These are phyloP conservation scores for Leptodactylus fallax DNA, from an alignment of 2,797 vertebrate genomes.

Conservation along the genomic window DNA sequence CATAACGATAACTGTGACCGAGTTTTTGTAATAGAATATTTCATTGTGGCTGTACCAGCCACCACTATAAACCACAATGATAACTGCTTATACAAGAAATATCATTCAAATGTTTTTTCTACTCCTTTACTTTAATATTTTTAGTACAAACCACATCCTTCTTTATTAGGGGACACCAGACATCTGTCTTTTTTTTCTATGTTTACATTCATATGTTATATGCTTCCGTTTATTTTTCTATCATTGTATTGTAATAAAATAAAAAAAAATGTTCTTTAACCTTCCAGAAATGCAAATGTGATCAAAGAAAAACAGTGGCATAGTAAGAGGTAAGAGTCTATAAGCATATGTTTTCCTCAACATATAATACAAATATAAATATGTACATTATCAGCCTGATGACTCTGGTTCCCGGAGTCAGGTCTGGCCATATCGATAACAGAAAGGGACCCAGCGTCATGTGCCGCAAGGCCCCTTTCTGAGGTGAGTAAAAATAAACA, in stretches of 20 bases:
- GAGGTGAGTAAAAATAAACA: too few species aligned
- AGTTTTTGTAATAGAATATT: constrained; percentile 8
- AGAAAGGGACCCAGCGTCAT: too few species aligned
- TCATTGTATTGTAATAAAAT: background rate
- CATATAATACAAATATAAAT: too few species aligned
- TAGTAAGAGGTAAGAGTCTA: too few species aligned
- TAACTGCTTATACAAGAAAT: background rate
- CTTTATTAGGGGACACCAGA: background rate
- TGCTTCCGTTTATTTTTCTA: background rate
- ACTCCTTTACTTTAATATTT: background rate
- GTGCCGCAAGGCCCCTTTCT: too few species aligned
- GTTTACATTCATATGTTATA: too few species aligned
- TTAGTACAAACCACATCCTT: constrained; percentile 15
- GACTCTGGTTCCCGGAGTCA: too few species aligned
- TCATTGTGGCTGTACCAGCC: background rate
- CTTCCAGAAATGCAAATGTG: background rate
- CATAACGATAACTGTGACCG: background rate
- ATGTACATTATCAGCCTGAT: too few species aligned
- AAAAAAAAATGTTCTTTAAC: background rate
- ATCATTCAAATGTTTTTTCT: background rate
- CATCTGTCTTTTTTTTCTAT: background rate
- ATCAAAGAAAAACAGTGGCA: too few species aligned
- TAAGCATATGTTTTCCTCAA: too few species aligned
- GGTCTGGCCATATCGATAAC: too few species aligned
- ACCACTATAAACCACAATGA: background rate